Evolutionary conservation across 2,113 vertebrate species (phyloP), one percentile per base, ranked within the genome.

Genomic region (Osmerus mordax): DNA sequence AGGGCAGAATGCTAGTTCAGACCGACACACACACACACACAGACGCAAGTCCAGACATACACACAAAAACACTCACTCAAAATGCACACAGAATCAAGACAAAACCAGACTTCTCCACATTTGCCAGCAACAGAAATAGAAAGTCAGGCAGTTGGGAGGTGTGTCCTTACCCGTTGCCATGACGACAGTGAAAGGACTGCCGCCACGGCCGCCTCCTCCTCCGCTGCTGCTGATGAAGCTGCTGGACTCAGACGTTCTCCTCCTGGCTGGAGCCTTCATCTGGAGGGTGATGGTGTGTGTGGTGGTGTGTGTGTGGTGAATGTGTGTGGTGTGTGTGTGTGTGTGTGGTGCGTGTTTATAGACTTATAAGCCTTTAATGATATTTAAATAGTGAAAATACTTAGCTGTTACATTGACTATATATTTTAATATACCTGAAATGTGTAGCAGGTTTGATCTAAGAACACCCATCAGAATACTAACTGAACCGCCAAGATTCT

Each of bases 211-310:
- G 32, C 77, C 73, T 70, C 86, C 81, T 70, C 88, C 87, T 0
- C 86, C 58, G 53, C 82, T 60, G 52, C 86, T 89, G 76, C 90
- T 78, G 76, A 96, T 83, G 71, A 90, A 77, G 71, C 90, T 83
- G 8, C 90, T 92, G 51, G 95, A 94, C 88, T 96, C 95, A 32
- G 96, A 98, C 64, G 95, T 83, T 87, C 93, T 97, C 73, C 71
- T 93, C 86, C 78, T 95, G 67, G 7, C 71, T 70, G 94, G 89
- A 2, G 91, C 89, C 74, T 77, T 81, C 61, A 79, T 41, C 97
- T 97, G 76, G 36, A 73, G 59, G 36, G 60, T 67, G 29, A 19
- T 19, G 29, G 54, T 29, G 25, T 19, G 25, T 36, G 28, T 41
- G 41, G 28, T 41, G 41, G 8, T 21, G 21, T 21, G 41, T 47